These are phyloP conservation scores for Phrynosoma platyrhinos DNA, from an alignment of 2,113 vertebrate genomes.

Conservation along the genomic window DNA sequence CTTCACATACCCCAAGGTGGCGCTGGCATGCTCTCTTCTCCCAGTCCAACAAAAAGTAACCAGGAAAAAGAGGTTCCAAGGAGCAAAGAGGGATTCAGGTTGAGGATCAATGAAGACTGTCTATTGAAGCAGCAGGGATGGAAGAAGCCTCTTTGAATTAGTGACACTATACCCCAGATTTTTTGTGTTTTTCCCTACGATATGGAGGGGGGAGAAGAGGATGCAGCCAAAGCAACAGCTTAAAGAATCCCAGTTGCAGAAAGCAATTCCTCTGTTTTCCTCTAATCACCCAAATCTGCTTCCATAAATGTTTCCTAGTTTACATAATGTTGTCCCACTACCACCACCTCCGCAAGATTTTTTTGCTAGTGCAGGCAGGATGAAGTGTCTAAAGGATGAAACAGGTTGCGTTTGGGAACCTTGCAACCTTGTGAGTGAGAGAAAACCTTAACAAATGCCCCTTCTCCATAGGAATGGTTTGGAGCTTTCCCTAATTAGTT, in stretches of 20 bases:
- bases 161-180: not conserved
- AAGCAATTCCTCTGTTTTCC: not conserved
- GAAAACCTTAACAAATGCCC: not conserved
- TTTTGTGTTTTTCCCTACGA: not conserved
- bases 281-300: not conserved
- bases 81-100: not conserved
- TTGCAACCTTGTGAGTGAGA: not conserved
- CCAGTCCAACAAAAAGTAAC: constrained; percentile 2
- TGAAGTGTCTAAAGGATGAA: not conserved
- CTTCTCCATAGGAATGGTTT: not conserved
- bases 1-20: constrained; percentile 51
- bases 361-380: not conserved
- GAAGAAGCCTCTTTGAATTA: constrained; percentile 6
- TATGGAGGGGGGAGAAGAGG: not conserved
- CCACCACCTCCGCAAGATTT: not conserved
- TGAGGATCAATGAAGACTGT: constrained; percentile 10
- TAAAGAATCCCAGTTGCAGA: not conserved
- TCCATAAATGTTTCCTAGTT: not conserved
- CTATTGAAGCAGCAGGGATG: not conserved
- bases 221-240: not conserved
- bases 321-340: not conserved
- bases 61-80: constrained; percentile 4
- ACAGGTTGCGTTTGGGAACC: not conserved
- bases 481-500: not conserved
- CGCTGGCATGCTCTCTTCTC: constrained; percentile 18